Evolutionary conservation across 2,888 invertebrate species (phyloP).

Genomic region (Mimumesa dahlbomi): DNA sequence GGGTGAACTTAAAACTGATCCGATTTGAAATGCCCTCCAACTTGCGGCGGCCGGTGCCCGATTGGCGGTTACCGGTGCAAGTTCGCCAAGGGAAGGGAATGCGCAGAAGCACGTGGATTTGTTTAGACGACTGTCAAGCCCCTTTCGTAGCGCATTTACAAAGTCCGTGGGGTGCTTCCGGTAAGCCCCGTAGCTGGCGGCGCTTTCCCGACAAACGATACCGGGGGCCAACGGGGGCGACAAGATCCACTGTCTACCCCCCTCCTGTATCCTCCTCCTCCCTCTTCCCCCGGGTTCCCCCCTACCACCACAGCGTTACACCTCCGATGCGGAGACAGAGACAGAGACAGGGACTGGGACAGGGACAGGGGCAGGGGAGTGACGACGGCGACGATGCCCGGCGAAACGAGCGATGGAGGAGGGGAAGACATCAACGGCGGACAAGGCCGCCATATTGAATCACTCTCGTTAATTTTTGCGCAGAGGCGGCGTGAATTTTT

Average conservation of each 20-base stretch:
- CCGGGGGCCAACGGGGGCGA: slow-evolving; percentile 61
- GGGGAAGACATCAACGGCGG: slow-evolving; percentile 60
- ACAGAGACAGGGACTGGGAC: slow-evolving; percentile 19
- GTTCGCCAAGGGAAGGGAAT: slow-evolving; percentile 39
- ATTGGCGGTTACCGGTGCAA: slow-evolving; percentile 43
- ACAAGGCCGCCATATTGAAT: slow-evolving; percentile 84
- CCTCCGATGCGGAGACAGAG: slow-evolving; percentile 49
- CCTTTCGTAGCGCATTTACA: slow-evolving; percentile 66
- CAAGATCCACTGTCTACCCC: slow-evolving; percentile 53
- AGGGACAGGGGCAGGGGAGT: slow-evolving; percentile 52
- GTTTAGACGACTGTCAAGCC: slow-evolving; percentile 66
- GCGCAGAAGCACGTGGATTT: slow-evolving; percentile 72
- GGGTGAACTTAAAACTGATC: not conserved
- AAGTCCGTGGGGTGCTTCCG: slow-evolving; percentile 72
- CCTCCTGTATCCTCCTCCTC: slow-evolving; percentile 16
- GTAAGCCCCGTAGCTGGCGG: slow-evolving; percentile 72
- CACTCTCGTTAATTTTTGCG: slow-evolving; percentile 83
- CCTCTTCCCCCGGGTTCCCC: not conserved
- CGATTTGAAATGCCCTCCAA: slow-evolving; percentile 53
- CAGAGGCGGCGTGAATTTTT: slow-evolving; percentile 78
- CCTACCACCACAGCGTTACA: slow-evolving; percentile 32
- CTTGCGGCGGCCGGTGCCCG: slow-evolving; percentile 12
- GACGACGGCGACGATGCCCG: slow-evolving; percentile 60
- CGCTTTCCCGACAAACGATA: slow-evolving; percentile 61
- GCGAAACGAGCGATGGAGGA: slow-evolving; percentile 53